Conservation (phyloP, 2,797 vertebrate species). For the Lophotriccus pileatus region DNA sequence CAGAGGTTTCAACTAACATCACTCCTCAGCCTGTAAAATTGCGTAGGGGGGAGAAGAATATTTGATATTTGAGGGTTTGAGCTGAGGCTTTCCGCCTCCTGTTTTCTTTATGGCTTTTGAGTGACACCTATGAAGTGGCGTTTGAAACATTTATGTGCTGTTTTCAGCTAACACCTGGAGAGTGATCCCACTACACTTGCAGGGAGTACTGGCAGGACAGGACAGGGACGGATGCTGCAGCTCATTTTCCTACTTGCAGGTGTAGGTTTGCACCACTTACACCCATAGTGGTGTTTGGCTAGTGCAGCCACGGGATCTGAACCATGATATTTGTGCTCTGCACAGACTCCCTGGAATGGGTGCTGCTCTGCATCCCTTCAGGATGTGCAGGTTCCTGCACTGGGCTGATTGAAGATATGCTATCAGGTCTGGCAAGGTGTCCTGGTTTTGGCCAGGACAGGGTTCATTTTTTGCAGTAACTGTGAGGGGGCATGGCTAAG, state of each 20-base stretch:
- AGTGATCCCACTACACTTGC: background rate
- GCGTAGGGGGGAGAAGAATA: background rate
- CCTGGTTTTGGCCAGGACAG: background rate
- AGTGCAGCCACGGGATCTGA: background rate
- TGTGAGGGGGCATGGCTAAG: background rate
- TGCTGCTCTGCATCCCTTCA: accelerated
- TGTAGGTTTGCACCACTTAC: background rate
- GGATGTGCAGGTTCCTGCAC: accelerated
- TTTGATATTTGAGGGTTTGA: background rate
- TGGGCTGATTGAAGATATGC: background rate
- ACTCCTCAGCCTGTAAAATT: background rate
- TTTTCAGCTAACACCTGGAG: background rate
- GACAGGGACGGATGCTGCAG: background rate
- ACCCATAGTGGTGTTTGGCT: background rate
- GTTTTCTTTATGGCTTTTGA: background rate
- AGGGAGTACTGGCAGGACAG: background rate
- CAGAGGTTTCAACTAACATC: conserved; percentile 8
- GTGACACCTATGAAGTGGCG: background rate
- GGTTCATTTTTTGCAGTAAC: background rate
- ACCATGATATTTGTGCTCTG: accelerated
- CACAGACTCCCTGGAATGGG: background rate
- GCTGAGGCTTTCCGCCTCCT: background rate
- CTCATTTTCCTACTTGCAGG: background rate
- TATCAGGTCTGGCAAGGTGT: background rate
- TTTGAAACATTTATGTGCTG: conserved; percentile 29